phyloP scores from a whole-genome alignment of 2,113 vertebrate species.

The Turnix velox region DNA sequence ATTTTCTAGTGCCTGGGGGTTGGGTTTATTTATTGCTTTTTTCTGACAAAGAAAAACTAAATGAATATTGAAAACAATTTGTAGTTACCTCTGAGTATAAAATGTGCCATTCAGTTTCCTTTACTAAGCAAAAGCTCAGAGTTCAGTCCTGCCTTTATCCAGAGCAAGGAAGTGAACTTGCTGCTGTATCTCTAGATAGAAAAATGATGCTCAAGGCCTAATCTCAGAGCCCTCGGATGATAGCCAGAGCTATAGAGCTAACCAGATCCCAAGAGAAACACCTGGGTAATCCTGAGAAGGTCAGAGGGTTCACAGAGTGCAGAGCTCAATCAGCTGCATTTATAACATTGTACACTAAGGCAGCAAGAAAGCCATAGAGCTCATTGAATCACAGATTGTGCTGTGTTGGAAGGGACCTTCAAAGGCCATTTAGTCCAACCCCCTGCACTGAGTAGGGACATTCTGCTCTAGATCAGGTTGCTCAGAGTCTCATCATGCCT shows the following conservation, averaged over 20 bases:
- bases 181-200: not conserved
- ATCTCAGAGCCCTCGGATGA: not conserved
- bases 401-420: no score
- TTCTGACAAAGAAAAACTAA: not conserved
- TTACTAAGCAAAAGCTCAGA: not conserved
- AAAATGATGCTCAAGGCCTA: not conserved
- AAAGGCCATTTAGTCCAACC: no score
- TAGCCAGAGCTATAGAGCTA: not conserved
- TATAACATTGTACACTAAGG: accelerated
- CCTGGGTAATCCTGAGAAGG: not conserved
- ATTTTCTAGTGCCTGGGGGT: not conserved
- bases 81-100: not conserved
- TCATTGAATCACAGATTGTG: no score
- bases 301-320: not conserved
- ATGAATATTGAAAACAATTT: not conserved
- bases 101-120: not conserved
- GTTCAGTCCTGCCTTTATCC: not conserved
- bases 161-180: not conserved
- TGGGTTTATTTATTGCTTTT: not conserved
- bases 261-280: not conserved
- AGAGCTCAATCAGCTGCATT: not conserved
- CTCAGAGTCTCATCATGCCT: no score
- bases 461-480: no score
- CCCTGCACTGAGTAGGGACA: no score
- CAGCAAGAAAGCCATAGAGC: not conserved